Evolutionary conservation across 2,113 vertebrate species (phyloP), one percentile per base, ranked within the genome.

Genomic region (Nesogale talazaci): DNA sequence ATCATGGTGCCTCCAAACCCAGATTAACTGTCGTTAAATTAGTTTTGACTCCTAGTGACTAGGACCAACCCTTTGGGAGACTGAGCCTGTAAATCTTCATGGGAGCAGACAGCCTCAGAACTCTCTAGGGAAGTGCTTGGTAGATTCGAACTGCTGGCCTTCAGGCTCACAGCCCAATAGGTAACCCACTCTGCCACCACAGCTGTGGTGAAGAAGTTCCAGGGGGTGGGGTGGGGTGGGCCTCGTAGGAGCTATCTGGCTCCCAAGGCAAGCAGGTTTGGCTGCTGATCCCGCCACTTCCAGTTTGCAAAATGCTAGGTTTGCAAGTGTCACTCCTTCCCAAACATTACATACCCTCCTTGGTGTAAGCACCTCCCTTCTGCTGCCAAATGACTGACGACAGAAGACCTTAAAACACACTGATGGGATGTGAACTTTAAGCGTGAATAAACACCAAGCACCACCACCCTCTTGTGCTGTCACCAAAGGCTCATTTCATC

Each of bases 401-500:
- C 23, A 14, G 14, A 6, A 6, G 42, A 10, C 42, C 42, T 46
- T 46, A 10, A 79, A 78, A 65, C 14, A 29, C 15, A 86, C 10
- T 0, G 1, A 6, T 6, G 1, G 90, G 31, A 38, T 76, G 78
- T 85, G 6, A 14, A 27, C 90, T 65, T 94, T 97, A n/a, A 84
- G 6, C 76, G 22, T 17, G 34, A 74, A 86, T 91, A 38, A 72
- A 92, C 92, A 92, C 83, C 56, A 86, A 82, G 22, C 23, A 38
- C 34, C 36, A 40, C 36, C 29, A 9, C 42, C 11, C 17, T 90
- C 89, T 85, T 19, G 0, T 27, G 57, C 83, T 88, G 76, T 74
- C 72, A 59, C 83, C 63, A 70, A 94, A 89, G 72, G 72, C 89
- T 94, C 78, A 78, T 91, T 96, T 93, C 92, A 94, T 96, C 91